Percentiles rank a stretch among this genome's conserved stretches.
These are phyloP conservation scores for Tanytarsus gracilentus DNA, from an alignment of 2,888 invertebrate species.

Conservation along the genomic window DNA sequence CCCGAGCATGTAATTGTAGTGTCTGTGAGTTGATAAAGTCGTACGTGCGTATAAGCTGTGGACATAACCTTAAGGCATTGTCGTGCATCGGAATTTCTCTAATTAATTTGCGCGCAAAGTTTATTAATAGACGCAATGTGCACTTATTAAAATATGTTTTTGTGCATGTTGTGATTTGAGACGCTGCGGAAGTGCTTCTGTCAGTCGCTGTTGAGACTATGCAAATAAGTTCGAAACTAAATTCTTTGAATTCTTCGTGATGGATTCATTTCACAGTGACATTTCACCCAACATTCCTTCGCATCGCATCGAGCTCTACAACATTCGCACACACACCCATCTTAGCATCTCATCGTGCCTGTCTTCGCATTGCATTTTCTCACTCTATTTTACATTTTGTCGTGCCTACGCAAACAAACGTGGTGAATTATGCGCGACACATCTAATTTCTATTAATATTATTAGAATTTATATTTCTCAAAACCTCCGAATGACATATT, in stretches of 20 bases:
- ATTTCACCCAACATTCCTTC: neutral
- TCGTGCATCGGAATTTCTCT: neutral
- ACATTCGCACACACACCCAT: neutral
- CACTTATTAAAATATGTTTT: neutral
- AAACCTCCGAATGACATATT: conserved; percentile 22
- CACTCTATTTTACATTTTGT: conserved; percentile 3
- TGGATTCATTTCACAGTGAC: neutral
- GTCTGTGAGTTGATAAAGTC: neutral
- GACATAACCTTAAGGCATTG: neutral
- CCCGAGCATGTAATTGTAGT: neutral
- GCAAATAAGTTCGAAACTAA: conserved; percentile 2
- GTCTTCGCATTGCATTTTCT: neutral
- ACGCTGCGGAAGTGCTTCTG: conserved; percentile 18
- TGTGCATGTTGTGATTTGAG: neutral
- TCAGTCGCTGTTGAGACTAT: conserved; percentile 5
- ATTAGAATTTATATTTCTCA: no score
- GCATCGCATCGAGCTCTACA: conserved; percentile 8
- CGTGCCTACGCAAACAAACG: neutral
- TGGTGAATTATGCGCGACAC: neutral
- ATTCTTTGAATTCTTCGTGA: conserved; percentile 11
- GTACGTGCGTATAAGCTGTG: neutral
- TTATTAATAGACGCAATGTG: neutral
- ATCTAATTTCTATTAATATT: conserved; percentile 5
- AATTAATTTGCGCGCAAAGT: neutral
- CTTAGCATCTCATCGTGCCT: neutral